Evolutionary conservation across 2,113 vertebrate species (phyloP).

Genomic region (Pangasianodon hypophthalmus): DNA sequence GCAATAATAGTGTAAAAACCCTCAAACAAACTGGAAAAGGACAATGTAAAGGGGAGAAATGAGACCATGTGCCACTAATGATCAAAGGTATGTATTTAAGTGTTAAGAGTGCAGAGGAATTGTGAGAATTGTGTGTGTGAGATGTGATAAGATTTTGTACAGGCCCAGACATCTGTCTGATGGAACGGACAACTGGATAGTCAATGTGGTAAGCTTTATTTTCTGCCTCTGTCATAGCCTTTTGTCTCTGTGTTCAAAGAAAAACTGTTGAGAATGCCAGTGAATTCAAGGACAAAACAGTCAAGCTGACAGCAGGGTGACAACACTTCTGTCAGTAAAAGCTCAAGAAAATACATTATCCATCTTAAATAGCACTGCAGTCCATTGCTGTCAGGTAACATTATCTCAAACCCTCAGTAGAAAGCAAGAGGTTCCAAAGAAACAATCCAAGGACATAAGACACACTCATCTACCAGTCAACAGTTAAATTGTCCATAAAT

Average conservation of each 20-base stretch:
- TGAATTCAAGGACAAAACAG: constrained; percentile 29
- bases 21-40: background rate
- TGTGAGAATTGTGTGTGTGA: background rate
- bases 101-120: background rate
- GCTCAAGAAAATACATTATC: constrained; percentile 29
- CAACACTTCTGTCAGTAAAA: constrained; percentile 9
- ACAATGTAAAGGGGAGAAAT: background rate
- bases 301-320: constrained; percentile 22
- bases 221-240: background rate
- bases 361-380: constrained; percentile 15
- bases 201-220: background rate
- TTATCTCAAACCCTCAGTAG: background rate
- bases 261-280: background rate
- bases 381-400: constrained; percentile 19
- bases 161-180: background rate
- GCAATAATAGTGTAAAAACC: background rate
- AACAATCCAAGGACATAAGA: background rate
- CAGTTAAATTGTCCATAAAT: background rate
- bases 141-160: background rate
- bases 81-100: background rate
- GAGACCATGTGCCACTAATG: background rate
- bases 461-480: background rate
- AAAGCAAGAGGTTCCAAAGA: background rate
- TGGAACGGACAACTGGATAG: background rate
- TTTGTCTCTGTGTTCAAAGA: constrained; percentile 3